phyloP scores from a whole-genome alignment of 2,888 invertebrate species.

The Girardia tigrina region DNA sequence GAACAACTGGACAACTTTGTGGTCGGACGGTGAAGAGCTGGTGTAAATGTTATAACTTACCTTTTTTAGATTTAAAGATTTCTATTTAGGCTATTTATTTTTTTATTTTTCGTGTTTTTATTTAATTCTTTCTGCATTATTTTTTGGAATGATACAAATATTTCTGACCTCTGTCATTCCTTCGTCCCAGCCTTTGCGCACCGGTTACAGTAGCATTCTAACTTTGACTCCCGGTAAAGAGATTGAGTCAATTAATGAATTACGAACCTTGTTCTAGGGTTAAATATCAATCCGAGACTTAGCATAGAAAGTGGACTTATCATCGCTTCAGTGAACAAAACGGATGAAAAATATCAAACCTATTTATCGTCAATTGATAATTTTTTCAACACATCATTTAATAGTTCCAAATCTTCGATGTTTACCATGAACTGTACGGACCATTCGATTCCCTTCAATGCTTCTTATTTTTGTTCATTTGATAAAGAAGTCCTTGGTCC shows the following conservation, averaged over 20 bases:
- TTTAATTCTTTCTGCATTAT: too few species aligned
- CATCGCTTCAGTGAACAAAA: neutral
- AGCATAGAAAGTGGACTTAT: neutral
- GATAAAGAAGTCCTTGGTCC: conserved; percentile 59
- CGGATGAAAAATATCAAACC: neutral
- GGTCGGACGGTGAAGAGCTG: too few species aligned
- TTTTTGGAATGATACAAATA: too few species aligned
- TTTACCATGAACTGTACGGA: neutral
- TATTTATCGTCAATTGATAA: neutral
- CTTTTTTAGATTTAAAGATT: too few species aligned
- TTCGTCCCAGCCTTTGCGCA: too few species aligned
- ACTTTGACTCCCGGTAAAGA: neutral
- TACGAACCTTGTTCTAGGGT: too few species aligned
- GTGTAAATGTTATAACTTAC: too few species aligned
- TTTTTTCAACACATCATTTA: neutral
- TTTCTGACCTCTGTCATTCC: too few species aligned
- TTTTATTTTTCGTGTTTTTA: too few species aligned
- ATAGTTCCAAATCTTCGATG: neutral
- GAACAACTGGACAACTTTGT: too few species aligned
- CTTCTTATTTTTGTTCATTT: conserved; percentile 78
- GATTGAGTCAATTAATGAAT: too few species aligned
- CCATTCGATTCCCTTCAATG: conserved; percentile 70
- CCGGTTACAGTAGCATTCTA: neutral
- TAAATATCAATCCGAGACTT: neutral
- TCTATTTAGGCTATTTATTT: too few species aligned